These are phyloP conservation scores for Acrocyrtus sp. DNA, from an alignment of 2,888 invertebrate genomes.

Conservation along the genomic window DNA sequence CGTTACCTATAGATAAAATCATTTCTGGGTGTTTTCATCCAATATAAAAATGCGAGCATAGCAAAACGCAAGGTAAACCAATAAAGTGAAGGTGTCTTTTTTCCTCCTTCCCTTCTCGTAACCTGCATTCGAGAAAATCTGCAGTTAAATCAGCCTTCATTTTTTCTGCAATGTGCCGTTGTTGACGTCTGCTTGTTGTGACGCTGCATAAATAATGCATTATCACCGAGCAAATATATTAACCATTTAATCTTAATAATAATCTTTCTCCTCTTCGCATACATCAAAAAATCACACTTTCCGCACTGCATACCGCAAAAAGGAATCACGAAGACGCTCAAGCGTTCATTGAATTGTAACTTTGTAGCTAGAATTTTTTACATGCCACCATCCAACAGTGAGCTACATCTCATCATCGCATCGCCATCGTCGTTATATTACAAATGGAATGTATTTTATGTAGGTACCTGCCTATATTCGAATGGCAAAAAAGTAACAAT, in stretches of 20 bases:
- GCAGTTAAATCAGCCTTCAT: slow-evolving; percentile 26
- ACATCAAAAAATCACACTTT: too few species aligned
- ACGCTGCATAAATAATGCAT: slow-evolving; percentile 21
- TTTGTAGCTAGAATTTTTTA: too few species aligned
- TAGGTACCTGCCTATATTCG: too few species aligned
- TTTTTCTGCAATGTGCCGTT: neutral
- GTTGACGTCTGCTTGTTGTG: slow-evolving; percentile 26
- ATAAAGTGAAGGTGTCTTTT: neutral
- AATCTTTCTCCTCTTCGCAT: neutral
- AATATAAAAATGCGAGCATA: neutral
- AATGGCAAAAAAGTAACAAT: too few species aligned
- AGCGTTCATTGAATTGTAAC: too few species aligned
- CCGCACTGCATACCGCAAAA: too few species aligned
- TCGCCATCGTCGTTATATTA: too few species aligned
- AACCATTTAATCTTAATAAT: neutral
- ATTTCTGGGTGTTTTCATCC: neutral
- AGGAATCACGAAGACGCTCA: too few species aligned
- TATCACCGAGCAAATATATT: neutral
- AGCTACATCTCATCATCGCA: too few species aligned
- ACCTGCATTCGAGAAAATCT: slow-evolving; percentile 12
- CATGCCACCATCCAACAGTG: too few species aligned
- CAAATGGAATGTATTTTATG: too few species aligned
- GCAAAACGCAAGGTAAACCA: neutral
- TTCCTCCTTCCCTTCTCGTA: neutral
- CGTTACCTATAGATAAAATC: neutral